phyloP scores from a whole-genome alignment of 2,888 invertebrate species.

The Esperia sulphurella region DNA sequence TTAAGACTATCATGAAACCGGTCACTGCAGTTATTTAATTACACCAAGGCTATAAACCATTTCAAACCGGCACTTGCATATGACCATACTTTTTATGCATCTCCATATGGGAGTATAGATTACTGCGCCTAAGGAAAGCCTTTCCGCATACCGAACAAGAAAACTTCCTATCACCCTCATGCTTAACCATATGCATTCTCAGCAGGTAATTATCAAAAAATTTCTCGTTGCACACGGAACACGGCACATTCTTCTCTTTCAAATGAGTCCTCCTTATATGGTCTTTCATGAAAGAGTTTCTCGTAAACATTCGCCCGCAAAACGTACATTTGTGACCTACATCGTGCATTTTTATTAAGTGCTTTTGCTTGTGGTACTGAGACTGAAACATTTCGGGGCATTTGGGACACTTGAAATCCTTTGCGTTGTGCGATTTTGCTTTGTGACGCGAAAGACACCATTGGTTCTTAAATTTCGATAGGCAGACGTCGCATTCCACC shows the following conservation, averaged over 20 bases:
- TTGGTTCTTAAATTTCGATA: constrained; percentile 56
- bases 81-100: constrained; percentile 65
- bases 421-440: constrained; percentile 58
- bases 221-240: constrained; percentile 59
- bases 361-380: constrained; percentile 72
- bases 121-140: constrained; percentile 77
- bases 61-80: no score
- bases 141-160: constrained; percentile 79
- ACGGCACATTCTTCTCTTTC: constrained; percentile 64
- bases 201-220: constrained; percentile 65
- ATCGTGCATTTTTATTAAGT: constrained; percentile 69
- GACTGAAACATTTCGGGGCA: constrained; percentile 71
- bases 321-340: constrained; percentile 61
- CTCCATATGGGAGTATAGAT: constrained; percentile 78
- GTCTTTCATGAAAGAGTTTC: constrained; percentile 68
- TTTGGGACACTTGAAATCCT: constrained; percentile 59
- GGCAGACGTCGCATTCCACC: constrained; percentile 55
- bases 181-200: constrained; percentile 72
- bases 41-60: no score
- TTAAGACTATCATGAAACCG: no score
- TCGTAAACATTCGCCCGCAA: constrained; percentile 65
- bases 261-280: constrained; percentile 65
- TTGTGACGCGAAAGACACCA: constrained; percentile 59
- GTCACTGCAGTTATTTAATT: no score
- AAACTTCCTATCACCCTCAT: constrained; percentile 74